Conservation (phyloP, 2,888 invertebrate species). For the Pyralis farinalis region DNA sequence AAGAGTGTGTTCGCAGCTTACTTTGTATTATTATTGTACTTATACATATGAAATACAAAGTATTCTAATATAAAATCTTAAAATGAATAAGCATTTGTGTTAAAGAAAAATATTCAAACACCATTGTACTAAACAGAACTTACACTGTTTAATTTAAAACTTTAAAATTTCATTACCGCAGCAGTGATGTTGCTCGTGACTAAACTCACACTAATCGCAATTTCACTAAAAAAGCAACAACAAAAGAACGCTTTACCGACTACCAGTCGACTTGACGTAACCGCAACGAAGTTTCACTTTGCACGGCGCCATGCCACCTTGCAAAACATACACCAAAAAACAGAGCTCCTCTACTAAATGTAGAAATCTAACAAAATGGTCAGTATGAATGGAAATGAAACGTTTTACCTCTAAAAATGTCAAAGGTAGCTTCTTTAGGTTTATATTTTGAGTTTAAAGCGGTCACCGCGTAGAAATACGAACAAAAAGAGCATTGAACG, state of each 20-base stretch:
- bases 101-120: too few species aligned
- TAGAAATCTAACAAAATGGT: slow-evolving; percentile 53
- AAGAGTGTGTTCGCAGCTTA: background rate
- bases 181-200: slow-evolving; percentile 3
- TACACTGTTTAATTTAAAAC: slow-evolving; percentile 4
- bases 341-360: slow-evolving; percentile 42
- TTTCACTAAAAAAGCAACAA: slow-evolving; percentile 4
- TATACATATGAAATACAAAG: too few species aligned
- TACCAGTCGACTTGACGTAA: slow-evolving; percentile 8
- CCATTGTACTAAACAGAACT: too few species aligned
- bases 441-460: slow-evolving; percentile 80
- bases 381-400: slow-evolving; percentile 62
- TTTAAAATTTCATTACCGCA: slow-evolving; percentile 5
- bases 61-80: too few species aligned
- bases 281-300: slow-evolving; percentile 10
- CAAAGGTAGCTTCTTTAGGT: slow-evolving; percentile 76
- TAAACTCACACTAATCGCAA: slow-evolving; percentile 5
- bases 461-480: slow-evolving; percentile 69
- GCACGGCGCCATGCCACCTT: slow-evolving; percentile 8
- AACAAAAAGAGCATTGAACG: slow-evolving; percentile 65
- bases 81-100: too few species aligned
- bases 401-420: slow-evolving; percentile 73
- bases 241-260: slow-evolving; percentile 6
- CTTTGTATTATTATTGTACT: background rate
- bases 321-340: slow-evolving; percentile 21